These are phyloP conservation scores for Momotus momota DNA, from an alignment of 2,797 vertebrate species.

Conservation along the genomic window DNA sequence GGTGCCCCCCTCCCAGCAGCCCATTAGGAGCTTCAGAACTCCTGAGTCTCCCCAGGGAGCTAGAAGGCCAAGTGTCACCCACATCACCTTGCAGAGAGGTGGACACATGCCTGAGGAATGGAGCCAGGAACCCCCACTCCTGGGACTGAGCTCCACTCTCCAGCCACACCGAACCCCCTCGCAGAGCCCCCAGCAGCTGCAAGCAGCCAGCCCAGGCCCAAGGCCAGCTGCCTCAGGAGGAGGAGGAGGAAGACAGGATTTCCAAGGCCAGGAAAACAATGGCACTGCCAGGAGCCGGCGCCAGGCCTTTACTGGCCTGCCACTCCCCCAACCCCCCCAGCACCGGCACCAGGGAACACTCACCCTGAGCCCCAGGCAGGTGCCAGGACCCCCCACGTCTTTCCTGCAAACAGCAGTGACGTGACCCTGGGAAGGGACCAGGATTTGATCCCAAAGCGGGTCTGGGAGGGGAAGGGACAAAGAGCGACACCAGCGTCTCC, in stretches of 20 bases:
- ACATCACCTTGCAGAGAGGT: accelerated
- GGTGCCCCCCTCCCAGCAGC: background rate
- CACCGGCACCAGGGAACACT: accelerated
- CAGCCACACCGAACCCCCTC: accelerated
- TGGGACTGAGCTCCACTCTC: background rate
- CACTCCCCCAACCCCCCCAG: background rate
- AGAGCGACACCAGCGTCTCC: background rate
- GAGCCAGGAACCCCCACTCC: accelerated
- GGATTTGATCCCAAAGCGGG: background rate
- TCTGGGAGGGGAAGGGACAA: background rate
- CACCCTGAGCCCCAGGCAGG: background rate
- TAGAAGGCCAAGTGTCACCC: background rate
- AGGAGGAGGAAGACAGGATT: conserved; percentile 20
- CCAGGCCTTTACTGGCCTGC: background rate
- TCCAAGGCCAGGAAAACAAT: conserved; percentile 57
- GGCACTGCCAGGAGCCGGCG: background rate
- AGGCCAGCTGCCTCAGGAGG: background rate
- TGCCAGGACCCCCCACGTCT: background rate
- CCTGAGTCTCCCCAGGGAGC: background rate
- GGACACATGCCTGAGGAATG: accelerated
- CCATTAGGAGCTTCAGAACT: background rate
- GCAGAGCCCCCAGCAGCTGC: background rate
- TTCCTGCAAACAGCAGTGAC: accelerated
- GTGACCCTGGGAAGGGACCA: background rate
- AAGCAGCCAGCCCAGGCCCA: background rate